Evolutionary conservation across 1,140 invertebrate genomes (phyloP).

Genomic region (Bombus impatiens): DNA sequence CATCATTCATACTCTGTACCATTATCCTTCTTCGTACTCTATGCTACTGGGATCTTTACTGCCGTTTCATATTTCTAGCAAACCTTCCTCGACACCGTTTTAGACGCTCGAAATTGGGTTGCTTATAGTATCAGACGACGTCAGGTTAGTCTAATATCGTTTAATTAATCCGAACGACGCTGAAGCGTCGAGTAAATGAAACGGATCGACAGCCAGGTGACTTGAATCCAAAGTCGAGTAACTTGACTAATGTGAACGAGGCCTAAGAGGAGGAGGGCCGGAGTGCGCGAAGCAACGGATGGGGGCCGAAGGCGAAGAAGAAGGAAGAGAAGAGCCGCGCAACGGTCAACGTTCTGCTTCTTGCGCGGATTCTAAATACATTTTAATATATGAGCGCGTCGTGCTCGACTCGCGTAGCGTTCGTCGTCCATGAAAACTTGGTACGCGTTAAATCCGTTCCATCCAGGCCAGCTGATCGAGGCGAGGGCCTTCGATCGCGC

Average conservation of each 20-base stretch:
- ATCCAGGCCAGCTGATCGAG: constrained; percentile 4
- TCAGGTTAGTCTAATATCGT: no score
- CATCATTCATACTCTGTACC: no score
- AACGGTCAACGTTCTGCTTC: constrained; percentile 59
- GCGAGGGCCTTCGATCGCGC: neutral
- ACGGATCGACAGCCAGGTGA: no score
- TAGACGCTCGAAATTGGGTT: no score
- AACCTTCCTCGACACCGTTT: no score
- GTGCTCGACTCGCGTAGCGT: neutral
- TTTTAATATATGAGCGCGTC: constrained; percentile 48
- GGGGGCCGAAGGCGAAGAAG: constrained; percentile 1
- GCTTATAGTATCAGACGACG: no score
- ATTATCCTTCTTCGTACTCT: no score
- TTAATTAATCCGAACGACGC: no score
- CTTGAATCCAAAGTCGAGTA: no score
- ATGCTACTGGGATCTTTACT: no score
- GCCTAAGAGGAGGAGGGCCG: constrained; percentile 8
- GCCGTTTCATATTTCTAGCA: no score
- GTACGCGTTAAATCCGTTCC: constrained; percentile 24
- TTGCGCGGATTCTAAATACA: constrained; percentile 54
- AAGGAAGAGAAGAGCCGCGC: constrained; percentile 30
- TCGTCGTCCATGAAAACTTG: constrained; percentile 11
- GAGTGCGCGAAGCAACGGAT: neutral
- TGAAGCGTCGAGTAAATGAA: no score
- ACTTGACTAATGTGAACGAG: neutral